Percentiles rank a stretch among this genome's conserved stretches.
phyloP scores from a whole-genome alignment of 1,140 invertebrate genomes.

The Leptinotarsa lineolata region DNA sequence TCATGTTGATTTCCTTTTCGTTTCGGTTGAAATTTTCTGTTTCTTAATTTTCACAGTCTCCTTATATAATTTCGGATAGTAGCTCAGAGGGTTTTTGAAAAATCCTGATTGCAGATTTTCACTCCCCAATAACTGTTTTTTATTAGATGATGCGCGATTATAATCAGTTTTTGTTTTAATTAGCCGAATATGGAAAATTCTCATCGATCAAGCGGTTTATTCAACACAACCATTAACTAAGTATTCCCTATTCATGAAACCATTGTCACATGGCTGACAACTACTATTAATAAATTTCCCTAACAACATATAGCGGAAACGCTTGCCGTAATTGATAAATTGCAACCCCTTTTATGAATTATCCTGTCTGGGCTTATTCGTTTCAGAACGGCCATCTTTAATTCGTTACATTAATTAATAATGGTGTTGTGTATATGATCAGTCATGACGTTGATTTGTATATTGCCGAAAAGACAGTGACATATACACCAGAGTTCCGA shows the following conservation, averaged over 20 bases:
- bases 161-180: no score
- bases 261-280: neutral
- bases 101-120: no score
- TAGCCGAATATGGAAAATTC: no score
- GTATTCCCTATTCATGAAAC: constrained; percentile 10
- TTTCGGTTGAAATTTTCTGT: no score
- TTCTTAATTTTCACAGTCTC: no score
- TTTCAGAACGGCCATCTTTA: constrained; percentile 12
- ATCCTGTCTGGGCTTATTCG: constrained; percentile 12
- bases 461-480: neutral
- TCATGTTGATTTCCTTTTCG: no score
- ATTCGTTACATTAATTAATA: constrained; percentile 15
- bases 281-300: constrained; percentile 10
- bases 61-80: no score
- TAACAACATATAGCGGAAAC: constrained; percentile 2
- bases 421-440: constrained; percentile 1
- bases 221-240: neutral
- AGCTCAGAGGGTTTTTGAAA: no score
- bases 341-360: constrained; percentile 7
- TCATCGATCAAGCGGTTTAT: no score
- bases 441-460: neutral
- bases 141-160: no score
- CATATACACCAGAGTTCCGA: neutral
- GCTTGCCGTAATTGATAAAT: constrained; percentile 18
- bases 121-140: no score